These are phyloP conservation scores for Peromyscus leucopus DNA, from an alignment of 2,113 vertebrate species.

Conservation along the genomic window DNA sequence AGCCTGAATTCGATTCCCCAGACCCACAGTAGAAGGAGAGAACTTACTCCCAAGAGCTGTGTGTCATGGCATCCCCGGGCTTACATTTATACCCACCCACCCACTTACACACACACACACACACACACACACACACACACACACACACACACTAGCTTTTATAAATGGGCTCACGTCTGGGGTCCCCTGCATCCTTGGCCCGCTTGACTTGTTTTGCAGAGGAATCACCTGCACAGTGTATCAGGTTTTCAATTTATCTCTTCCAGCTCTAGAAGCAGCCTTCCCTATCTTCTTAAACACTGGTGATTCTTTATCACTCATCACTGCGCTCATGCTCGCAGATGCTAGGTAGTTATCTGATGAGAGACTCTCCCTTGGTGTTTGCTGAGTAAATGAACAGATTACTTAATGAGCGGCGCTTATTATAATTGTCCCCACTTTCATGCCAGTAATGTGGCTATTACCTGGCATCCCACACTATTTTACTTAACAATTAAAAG, in stretches of 20 bases:
- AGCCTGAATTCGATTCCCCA: too few relatives aligned
- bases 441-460: background rate
- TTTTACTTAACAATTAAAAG: conserved; percentile 52
- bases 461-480: conserved; percentile 1
- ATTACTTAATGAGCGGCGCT: conserved; percentile 18
- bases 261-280: background rate
- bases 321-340: background rate
- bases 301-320: background rate
- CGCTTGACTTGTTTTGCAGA: background rate
- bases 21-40: background rate
- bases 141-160: background rate
- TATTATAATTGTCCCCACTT: conserved; percentile 24
- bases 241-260: background rate
- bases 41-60: background rate
- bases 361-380: conserved; percentile 16
- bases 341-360: background rate
- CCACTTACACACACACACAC: background rate
- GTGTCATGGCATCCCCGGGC: background rate
- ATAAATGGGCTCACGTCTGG: background rate
- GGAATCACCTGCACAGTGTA: background rate
- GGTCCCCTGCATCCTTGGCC: background rate
- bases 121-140: background rate
- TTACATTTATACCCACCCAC: too few relatives aligned
- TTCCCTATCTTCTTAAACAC: background rate
- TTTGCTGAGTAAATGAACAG: conserved; percentile 49